These are phyloP conservation scores for Rhagonycha fulva DNA, from an alignment of 2,888 invertebrate species.

Conservation along the genomic window DNA sequence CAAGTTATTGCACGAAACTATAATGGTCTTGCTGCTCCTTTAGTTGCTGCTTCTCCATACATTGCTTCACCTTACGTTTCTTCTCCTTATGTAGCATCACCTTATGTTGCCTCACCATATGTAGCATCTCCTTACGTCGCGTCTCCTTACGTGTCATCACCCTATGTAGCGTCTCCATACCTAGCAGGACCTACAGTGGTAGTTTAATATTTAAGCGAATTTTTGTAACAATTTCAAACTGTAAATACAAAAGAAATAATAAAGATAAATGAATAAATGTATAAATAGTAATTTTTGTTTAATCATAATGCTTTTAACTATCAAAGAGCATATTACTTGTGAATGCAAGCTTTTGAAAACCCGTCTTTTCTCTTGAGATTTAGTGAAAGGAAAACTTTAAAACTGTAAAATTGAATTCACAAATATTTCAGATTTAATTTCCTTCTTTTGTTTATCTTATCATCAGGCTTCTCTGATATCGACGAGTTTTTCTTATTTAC, in stretches of 20 bases:
- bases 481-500: too few species aligned
- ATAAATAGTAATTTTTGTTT: background rate
- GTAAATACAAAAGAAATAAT: background rate
- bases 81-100: slow-evolving; percentile 42
- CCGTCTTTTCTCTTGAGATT: too few species aligned
- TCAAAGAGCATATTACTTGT: too few species aligned
- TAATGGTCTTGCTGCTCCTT: slow-evolving; percentile 58
- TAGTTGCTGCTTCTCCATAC: slow-evolving; percentile 16
- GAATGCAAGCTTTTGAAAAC: too few species aligned
- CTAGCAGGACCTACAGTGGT: slow-evolving; percentile 32
- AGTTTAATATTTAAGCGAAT: background rate
- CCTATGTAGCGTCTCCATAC: slow-evolving; percentile 26
- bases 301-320: background rate
- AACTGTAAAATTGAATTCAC: too few species aligned
- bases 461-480: too few species aligned
- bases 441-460: too few species aligned
- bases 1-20: slow-evolving; percentile 67
- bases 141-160: slow-evolving; percentile 46
- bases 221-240: background rate
- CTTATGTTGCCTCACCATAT: slow-evolving; percentile 41
- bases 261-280: background rate
- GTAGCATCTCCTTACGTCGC: slow-evolving; percentile 49
- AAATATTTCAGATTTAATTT: too few species aligned
- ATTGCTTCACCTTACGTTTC: background rate
- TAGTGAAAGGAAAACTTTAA: too few species aligned